These are phyloP conservation scores for Triops longicaudatus DNA, from an alignment of 1,140 invertebrate species.

Conservation along the genomic window DNA sequence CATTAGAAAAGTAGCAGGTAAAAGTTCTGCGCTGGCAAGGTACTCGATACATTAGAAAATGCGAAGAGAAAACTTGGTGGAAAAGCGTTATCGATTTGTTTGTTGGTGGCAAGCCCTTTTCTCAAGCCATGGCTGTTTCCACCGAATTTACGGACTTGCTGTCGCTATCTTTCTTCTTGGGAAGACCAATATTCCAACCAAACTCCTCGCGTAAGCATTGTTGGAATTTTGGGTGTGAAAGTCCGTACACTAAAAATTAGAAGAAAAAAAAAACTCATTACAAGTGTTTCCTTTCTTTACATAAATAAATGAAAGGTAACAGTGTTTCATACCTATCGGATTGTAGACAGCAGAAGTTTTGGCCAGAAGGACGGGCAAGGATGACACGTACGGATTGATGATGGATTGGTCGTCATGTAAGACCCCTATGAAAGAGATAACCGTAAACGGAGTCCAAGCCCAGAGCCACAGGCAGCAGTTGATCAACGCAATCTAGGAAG, in stretches of 20 bases:
- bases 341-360: constrained; percentile 28
- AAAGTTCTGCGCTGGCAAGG: neutral
- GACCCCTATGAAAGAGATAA: constrained; percentile 67
- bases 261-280: neutral
- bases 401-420: constrained; percentile 42
- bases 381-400: constrained; percentile 37
- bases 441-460: constrained; percentile 72
- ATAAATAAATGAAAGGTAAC: too few relatives aligned
- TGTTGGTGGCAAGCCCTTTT: neutral
- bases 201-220: neutral
- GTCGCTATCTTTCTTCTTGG: neutral
- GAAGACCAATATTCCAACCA: neutral
- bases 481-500: constrained; percentile 58
- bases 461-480: constrained; percentile 74
- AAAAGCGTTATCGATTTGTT: neutral
- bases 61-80: neutral
- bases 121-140: neutral
- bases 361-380: constrained; percentile 22
- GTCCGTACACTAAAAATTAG: neutral
- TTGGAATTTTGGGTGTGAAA: neutral
- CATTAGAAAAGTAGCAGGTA: neutral
- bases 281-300: too few relatives aligned
- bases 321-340: constrained; percentile 19
- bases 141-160: neutral
- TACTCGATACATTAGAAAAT: neutral